A percentile compares a stretch with the other conserved stretches of the same genome.
Evolutionary conservation across 2,888 invertebrate species (phyloP).

Genomic region (Sinelater perroti): DNA sequence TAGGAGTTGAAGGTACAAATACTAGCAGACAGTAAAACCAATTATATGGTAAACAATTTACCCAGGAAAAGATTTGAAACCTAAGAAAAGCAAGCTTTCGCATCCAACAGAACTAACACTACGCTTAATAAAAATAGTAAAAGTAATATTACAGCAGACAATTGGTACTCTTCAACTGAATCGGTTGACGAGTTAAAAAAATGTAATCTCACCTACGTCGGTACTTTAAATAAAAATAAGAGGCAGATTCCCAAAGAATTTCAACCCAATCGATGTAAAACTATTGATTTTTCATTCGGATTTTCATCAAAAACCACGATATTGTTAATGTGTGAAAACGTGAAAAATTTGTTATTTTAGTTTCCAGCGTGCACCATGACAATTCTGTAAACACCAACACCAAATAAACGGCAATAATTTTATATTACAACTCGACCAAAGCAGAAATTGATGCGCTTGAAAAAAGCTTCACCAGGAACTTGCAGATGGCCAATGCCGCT

Average conservation of each 20-base stretch:
- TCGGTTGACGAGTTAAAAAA: background rate
- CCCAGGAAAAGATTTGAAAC: constrained; percentile 27
- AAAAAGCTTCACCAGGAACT: constrained; percentile 41
- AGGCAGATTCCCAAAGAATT: too few relatives aligned
- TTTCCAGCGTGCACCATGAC: too few relatives aligned
- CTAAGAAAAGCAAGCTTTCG: too few relatives aligned
- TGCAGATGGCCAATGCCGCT: constrained; percentile 43
- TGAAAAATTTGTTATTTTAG: constrained; percentile 45
- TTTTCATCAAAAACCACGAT: too few relatives aligned
- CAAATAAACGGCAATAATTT: constrained; percentile 40
- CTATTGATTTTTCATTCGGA: constrained; percentile 41
- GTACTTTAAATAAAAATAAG: too few relatives aligned
- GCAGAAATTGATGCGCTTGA: constrained; percentile 46
- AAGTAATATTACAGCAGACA: background rate
- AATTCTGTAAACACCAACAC: constrained; percentile 38
- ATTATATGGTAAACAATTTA: constrained; percentile 43
- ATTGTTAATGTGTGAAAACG: constrained; percentile 41
- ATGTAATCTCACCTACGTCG: too few relatives aligned
- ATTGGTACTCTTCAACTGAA: background rate
- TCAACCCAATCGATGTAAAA: constrained; percentile 29
- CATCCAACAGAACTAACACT: too few relatives aligned
- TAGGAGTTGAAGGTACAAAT: background rate
- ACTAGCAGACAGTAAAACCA: too few relatives aligned
- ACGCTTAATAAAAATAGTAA: background rate
- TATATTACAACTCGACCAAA: constrained; percentile 46